Base-by-base conservation (phyloP, 2,888 invertebrate species). In the Orchestes rusci region DNA sequence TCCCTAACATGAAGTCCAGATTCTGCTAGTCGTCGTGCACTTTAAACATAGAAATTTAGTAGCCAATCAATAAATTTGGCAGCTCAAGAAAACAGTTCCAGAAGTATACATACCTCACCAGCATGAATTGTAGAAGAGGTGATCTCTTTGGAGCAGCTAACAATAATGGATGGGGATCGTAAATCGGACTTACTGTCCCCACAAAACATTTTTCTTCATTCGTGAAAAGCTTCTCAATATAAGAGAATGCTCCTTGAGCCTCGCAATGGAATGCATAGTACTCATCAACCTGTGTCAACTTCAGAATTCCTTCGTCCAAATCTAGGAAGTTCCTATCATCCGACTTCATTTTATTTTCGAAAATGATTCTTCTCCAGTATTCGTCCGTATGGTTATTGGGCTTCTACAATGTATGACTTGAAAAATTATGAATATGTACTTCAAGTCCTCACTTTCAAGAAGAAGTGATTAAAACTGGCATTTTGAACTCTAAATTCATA, bases 1-100 rank as follows among this genome's bases (percentile, higher is more conserved):
- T 48, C 48, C 16, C 48, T 15, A 33, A 41, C 33, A 10, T 44
- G 40, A n/a, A 48, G n/a, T 10, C 48, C 48, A 5, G 36, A 40
- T 37, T 48, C 48, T 8, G 27, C 15, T 12, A 48, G 12, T 28
- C 39, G 23, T 19, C 44, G 28, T 16, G 41, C 44, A 20, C 48
- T 48, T 18, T 29, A 42, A 42, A n/a, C n/a, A n/a, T n/a, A n/a
- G n/a, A n/a, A n/a, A n/a, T n/a, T n/a, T n/a, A n/a, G n/a, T n/a
- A n/a, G n/a, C n/a, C n/a, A n/a, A n/a, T n/a, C n/a, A n/a, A n/a
- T n/a, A n/a, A n/a, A n/a, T n/a, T n/a, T n/a, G n/a, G n/a, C n/a
- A n/a, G n/a, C n/a, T n/a, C n/a, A n/a, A n/a, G n/a, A n/a, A n/a
- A n/a, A n/a, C n/a, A n/a, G n/a, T n/a, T n/a, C n/a, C n/a, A n/a